phyloP scores from a whole-genome alignment of 2,888 invertebrate species.

The Calameuta idolon region DNA sequence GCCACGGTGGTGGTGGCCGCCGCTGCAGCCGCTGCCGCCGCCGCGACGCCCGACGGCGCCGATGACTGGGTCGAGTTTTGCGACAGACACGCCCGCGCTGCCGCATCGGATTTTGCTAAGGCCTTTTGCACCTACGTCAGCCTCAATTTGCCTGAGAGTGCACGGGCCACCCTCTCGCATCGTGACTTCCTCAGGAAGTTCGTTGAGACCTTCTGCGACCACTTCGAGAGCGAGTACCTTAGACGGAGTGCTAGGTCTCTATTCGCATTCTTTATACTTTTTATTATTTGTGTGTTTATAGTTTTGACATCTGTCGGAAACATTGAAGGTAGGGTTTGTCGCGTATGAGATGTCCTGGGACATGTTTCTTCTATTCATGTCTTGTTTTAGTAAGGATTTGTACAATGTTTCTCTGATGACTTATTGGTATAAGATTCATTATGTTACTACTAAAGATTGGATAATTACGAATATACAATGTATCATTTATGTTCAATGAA shows the following conservation, averaged over 20 bases:
- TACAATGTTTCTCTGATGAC: background rate
- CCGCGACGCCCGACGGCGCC: conserved; percentile 73
- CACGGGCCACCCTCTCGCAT: conserved; percentile 77
- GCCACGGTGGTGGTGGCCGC: conserved; percentile 31
- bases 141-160: conserved; percentile 76
- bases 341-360: background rate
- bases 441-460: background rate
- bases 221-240: conserved; percentile 84
- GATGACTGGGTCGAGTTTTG: conserved; percentile 87
- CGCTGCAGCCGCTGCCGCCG: conserved; percentile 60
- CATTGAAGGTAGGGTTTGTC: background rate
- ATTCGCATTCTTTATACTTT: background rate
- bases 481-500: background rate
- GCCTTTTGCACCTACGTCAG: conserved; percentile 85
- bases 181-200: conserved; percentile 86
- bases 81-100: conserved; percentile 86
- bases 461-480: background rate
- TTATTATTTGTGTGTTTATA: background rate
- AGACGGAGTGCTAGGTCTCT: conserved; percentile 66
- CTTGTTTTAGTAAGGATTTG: background rate
- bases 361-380: background rate
- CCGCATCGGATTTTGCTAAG: conserved; percentile 90
- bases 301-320: background rate
- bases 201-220: conserved; percentile 85
- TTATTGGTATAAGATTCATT: background rate